Evolutionary conservation across 2,888 invertebrate genomes (phyloP).

Genomic region (Sesamia inferens): DNA sequence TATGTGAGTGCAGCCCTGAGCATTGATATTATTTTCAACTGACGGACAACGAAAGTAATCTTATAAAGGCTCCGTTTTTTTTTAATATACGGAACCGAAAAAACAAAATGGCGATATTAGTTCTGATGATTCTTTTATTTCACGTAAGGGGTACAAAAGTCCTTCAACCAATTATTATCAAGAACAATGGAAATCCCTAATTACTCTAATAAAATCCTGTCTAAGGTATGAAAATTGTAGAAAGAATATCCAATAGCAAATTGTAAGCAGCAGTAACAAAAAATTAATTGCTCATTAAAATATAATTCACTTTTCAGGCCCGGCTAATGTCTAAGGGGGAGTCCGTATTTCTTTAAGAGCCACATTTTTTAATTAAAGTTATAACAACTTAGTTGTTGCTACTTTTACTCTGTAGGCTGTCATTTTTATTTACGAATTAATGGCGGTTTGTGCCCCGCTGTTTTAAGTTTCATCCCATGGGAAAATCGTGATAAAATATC

Average conservation of each 20-base stretch:
- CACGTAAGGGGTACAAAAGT: neutral
- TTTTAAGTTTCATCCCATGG: no score
- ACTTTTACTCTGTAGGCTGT: neutral
- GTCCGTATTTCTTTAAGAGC: neutral
- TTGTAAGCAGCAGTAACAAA: slow-evolving; percentile 20
- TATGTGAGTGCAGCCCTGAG: no score
- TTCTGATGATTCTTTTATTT: neutral
- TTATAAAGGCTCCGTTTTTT: no score
- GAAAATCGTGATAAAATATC: no score
- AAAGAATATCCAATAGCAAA: slow-evolving; percentile 30
- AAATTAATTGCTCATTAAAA: slow-evolving; percentile 47
- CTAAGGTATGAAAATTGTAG: neutral
- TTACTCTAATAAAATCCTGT: neutral
- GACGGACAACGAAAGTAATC: no score
- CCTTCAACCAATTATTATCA: neutral
- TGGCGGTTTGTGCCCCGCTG: no score
- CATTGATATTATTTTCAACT: no score
- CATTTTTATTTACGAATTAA: neutral
- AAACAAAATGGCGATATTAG: neutral
- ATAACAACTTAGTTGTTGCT: slow-evolving; percentile 3
- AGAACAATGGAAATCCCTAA: neutral
- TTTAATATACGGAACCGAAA: neutral
- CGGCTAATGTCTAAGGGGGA: neutral
- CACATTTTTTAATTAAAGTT: slow-evolving; percentile 24
- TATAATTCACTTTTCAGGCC: slow-evolving; percentile 6